Percentiles rank a stretch among this genome's conserved stretches.
phyloP scores from a whole-genome alignment of 2,888 invertebrate species.

The Empis livida region DNA sequence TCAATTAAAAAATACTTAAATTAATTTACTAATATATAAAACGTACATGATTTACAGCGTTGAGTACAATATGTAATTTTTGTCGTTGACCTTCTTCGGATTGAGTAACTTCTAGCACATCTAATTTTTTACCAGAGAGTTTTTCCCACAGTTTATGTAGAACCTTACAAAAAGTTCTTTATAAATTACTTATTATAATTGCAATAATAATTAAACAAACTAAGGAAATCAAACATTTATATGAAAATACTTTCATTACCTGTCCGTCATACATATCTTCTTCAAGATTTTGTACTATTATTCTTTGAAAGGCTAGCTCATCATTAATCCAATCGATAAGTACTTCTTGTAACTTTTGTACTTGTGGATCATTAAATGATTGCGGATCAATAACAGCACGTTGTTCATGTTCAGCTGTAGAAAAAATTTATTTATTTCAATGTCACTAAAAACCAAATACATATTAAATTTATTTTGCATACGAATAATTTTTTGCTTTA shows the following conservation, averaged over 20 bases:
- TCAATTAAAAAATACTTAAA: too few relatives aligned
- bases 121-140: constrained; percentile 74
- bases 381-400: constrained; percentile 87
- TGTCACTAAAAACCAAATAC: too few relatives aligned
- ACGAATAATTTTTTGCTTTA: too few relatives aligned
- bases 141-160: constrained; percentile 66
- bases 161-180: constrained; percentile 39
- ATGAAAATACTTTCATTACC: too few relatives aligned
- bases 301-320: constrained; percentile 88
- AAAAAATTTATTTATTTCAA: background rate
- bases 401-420: constrained; percentile 88
- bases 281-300: constrained; percentile 91
- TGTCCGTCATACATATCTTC: constrained; percentile 98
- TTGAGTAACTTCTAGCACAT: constrained; percentile 97
- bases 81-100: constrained; percentile 95
- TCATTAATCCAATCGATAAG: constrained; percentile 98
- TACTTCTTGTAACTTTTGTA: constrained; percentile 70
- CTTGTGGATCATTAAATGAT: constrained; percentile 74
- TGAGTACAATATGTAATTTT: constrained; percentile 79
- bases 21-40: constrained; percentile 1
- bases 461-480: too few relatives aligned
- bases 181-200: too few relatives aligned
- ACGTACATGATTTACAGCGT: constrained; percentile 69
- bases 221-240: too few relatives aligned
- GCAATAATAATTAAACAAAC: too few relatives aligned